Conservation (phyloP, 2,888 invertebrate genomes). For the Caenorhabditis doughertyi region DNA sequence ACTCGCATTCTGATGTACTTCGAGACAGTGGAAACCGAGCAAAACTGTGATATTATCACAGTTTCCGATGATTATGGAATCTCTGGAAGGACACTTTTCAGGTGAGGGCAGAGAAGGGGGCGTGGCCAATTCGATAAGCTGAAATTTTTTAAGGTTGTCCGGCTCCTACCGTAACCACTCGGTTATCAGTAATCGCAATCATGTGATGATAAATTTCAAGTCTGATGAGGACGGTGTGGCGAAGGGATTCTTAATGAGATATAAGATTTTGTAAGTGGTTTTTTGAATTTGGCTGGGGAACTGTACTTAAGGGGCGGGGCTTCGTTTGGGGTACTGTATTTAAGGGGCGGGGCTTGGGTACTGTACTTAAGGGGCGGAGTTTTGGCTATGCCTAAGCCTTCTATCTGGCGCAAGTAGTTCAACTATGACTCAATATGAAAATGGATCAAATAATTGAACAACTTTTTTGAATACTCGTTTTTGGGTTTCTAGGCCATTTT, state of each 20-base stretch:
- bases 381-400: no score
- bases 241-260: conserved; percentile 43
- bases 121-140: no score
- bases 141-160: conserved; percentile 24
- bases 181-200: conserved; percentile 38
- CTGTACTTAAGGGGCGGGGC: no score
- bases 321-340: no score
- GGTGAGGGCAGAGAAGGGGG: conserved; percentile 12
- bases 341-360: no score
- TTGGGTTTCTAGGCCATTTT: no score
- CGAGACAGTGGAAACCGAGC: conserved; percentile 56
- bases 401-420: no score
- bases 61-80: conserved; percentile 59
- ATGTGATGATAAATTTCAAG: conserved; percentile 52
- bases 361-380: no score
- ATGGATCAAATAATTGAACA: no score
- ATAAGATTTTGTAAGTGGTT: conserved; percentile 42
- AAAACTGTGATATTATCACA: conserved; percentile 53
- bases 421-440: no score
- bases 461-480: no score
- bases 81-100: conserved; percentile 49
- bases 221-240: conserved; percentile 34
- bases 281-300: no score
- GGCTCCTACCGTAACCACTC: conserved; percentile 42
- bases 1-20: conserved; percentile 59